Conservation (phyloP, 2,888 invertebrate genomes). For the Tinea pellionella region DNA sequence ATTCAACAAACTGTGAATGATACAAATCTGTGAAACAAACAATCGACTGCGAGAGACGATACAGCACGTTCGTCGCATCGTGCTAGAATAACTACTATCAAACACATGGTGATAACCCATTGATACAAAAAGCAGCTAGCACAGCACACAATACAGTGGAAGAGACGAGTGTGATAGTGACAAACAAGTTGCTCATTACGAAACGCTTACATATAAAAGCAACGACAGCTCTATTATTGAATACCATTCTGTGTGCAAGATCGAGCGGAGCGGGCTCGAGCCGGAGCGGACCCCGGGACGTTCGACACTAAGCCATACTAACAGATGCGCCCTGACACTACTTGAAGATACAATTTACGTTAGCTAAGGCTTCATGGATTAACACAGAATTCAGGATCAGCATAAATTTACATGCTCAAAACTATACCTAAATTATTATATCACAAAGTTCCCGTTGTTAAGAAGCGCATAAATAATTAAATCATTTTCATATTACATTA, state of each 20-base stretch:
- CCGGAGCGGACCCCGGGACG: constrained; percentile 14
- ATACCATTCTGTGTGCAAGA: constrained; percentile 41
- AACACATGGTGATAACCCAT: constrained; percentile 62
- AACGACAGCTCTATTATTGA: constrained; percentile 67
- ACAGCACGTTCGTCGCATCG: constrained; percentile 24
- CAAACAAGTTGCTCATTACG: constrained; percentile 64
- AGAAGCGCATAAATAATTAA: constrained; percentile 61
- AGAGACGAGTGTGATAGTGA: constrained; percentile 65
- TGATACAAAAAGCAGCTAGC: constrained; percentile 70
- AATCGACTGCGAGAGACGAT: background rate
- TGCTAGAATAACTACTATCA: constrained; percentile 56
- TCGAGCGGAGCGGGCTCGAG: constrained; percentile 14
- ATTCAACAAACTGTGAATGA: constrained; percentile 3
- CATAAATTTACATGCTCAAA: constrained; percentile 65
- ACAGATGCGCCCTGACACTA: constrained; percentile 59
- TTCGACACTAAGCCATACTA: constrained; percentile 35
- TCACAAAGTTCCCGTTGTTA: constrained; percentile 58
- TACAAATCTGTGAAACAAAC: constrained; percentile 10
- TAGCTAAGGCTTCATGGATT: constrained; percentile 21
- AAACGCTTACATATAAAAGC: constrained; percentile 58
- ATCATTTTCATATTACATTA: constrained; percentile 42
- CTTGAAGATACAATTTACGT: constrained; percentile 45
- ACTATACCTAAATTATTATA: constrained; percentile 46
- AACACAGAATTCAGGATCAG: constrained; percentile 53
- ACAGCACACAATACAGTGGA: constrained; percentile 69